A percentile compares a stretch with the other conserved stretches of the same genome.
Evolutionary conservation across 2,113 vertebrate species (phyloP).

Genomic region (Mirza zaza): DNA sequence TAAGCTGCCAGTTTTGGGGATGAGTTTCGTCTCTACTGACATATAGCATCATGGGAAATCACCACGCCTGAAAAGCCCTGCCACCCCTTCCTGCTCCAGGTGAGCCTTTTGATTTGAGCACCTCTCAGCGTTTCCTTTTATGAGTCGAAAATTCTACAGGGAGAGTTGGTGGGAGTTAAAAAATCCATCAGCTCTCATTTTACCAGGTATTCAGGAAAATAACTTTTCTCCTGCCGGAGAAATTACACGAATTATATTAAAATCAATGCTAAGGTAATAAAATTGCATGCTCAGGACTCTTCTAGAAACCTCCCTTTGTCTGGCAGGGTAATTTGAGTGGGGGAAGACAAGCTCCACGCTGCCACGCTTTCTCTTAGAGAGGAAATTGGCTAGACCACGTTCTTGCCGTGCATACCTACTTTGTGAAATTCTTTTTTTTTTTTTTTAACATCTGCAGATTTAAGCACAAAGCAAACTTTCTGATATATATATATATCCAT

Average conservation of each 20-base stretch:
- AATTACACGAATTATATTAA: slow-evolving; percentile 79
- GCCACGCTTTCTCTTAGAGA: not conserved
- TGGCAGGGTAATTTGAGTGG: slow-evolving; percentile 59
- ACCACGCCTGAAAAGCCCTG: not conserved
- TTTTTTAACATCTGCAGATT: slow-evolving; percentile 26
- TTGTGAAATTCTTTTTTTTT: slow-evolving; percentile 12
- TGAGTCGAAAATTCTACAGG: slow-evolving; percentile 49
- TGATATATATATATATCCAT: not conserved
- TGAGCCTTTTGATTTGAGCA: not conserved
- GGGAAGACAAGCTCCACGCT: slow-evolving; percentile 4
- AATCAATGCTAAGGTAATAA: slow-evolving; percentile 71
- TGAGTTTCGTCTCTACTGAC: not conserved
- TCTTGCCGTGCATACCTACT: not conserved
- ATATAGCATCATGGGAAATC: not conserved
- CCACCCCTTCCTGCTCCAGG: not conserved
- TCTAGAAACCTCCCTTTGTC: slow-evolving; percentile 64
- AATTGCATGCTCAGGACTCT: slow-evolving; percentile 71
- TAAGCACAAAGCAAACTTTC: slow-evolving; percentile 38
- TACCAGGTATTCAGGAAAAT: slow-evolving; percentile 72
- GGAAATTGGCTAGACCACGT: slow-evolving; percentile 6
- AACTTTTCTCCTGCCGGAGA: slow-evolving; percentile 65
- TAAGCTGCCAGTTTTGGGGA: not conserved
- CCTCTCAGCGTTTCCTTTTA: slow-evolving; percentile 6
- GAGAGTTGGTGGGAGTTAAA: slow-evolving; percentile 40
- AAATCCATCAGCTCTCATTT: slow-evolving; percentile 68